phyloP scores from a whole-genome alignment of 2,113 vertebrate species.

The Nothoprocta perdicaria region DNA sequence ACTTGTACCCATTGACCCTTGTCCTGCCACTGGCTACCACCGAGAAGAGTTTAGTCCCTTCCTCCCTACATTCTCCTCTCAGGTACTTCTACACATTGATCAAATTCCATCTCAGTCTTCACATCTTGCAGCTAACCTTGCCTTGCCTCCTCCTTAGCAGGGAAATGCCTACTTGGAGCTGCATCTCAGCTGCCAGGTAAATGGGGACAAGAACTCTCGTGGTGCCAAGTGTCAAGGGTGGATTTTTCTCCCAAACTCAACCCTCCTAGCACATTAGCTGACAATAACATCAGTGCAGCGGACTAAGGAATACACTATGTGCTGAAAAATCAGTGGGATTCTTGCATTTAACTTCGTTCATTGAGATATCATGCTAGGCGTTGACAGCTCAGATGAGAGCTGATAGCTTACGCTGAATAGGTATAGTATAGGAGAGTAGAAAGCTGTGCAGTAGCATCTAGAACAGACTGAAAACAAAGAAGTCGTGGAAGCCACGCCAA shows the following conservation, averaged over 20 bases:
- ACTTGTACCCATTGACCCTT: too few relatives aligned
- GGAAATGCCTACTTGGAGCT: neutral
- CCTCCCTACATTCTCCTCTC: too few relatives aligned
- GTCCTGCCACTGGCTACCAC: too few relatives aligned
- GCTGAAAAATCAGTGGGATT: conserved; percentile 5
- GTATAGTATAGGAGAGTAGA: neutral
- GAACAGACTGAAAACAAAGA: neutral
- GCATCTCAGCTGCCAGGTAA: neutral
- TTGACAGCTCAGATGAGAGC: neutral
- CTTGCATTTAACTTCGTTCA: neutral
- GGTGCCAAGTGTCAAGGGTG: neutral
- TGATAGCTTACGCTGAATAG: neutral
- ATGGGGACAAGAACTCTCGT: neutral
- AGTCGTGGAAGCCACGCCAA: neutral
- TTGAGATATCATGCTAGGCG: neutral
- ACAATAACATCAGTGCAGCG: neutral
- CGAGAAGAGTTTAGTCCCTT: too few relatives aligned
- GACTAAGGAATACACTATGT: neutral
- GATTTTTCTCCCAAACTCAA: neutral
- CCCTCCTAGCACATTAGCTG: neutral
- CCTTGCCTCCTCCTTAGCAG: conserved; percentile 27
- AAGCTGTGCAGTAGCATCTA: accelerated
- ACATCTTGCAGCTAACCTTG: conserved; percentile 19
- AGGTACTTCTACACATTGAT: too few relatives aligned
- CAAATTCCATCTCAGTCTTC: too few relatives aligned